These are phyloP conservation scores for Okapia johnstoni DNA, from an alignment of 2,113 vertebrate species.

Conservation along the genomic window DNA sequence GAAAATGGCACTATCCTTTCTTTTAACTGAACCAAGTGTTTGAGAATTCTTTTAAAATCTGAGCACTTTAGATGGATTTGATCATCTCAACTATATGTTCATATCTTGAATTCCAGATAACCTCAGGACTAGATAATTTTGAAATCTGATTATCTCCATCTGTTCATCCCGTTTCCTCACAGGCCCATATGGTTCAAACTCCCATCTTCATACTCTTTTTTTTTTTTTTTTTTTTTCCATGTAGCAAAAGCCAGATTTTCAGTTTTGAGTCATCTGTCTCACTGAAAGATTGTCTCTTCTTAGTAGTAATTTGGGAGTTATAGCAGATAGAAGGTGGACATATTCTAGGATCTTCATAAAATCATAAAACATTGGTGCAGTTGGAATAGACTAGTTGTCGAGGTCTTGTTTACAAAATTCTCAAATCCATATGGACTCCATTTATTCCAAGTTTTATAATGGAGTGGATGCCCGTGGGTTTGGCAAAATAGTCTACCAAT, in stretches of 20 bases:
- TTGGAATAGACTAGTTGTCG: not conserved
- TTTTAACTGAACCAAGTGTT: not conserved
- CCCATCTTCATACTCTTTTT: not conserved
- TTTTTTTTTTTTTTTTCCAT: not conserved
- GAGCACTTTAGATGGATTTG: not conserved
- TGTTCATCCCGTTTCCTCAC: not conserved
- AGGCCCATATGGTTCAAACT: not conserved
- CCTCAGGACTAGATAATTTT: not conserved
- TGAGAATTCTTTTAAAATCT: not conserved
- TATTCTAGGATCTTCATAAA: not conserved
- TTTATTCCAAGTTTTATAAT: not conserved
- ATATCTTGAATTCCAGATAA: not conserved
- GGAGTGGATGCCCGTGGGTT: not conserved
- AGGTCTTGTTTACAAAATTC: not conserved
- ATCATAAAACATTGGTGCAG: not conserved
- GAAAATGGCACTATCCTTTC: not conserved
- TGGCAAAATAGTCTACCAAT: not conserved
- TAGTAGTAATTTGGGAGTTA: not conserved
- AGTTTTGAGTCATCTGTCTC: not conserved
- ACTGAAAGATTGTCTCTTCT: slow-evolving; percentile 2
- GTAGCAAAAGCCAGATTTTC: not conserved
- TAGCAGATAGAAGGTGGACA: not conserved
- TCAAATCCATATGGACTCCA: not conserved
- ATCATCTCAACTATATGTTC: not conserved
- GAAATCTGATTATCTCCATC: not conserved